Evolutionary conservation across 2,113 vertebrate genomes (phyloP).

Genomic region (Ochotona curzoniae): DNA sequence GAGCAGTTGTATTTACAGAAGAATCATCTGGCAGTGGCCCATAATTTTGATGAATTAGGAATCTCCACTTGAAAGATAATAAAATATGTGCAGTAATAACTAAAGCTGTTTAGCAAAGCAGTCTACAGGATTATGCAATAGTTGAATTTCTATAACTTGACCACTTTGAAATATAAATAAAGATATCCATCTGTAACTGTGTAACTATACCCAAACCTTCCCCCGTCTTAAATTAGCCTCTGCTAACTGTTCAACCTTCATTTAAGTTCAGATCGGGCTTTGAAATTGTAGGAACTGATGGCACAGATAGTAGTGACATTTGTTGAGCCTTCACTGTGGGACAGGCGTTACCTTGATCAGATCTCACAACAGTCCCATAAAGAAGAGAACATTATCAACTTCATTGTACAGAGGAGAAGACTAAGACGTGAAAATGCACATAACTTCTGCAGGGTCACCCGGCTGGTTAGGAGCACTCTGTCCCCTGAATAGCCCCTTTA

Average conservation of each 20-base stretch:
- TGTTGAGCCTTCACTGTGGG: neutral
- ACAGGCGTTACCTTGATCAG: neutral
- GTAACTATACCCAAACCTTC: neutral
- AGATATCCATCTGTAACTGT: conserved; percentile 23
- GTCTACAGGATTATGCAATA: conserved; percentile 50
- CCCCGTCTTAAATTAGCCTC: neutral
- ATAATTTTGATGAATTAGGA: conserved; percentile 78
- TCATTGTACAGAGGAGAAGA: neutral
- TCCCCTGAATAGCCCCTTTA: neutral
- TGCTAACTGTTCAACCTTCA: neutral
- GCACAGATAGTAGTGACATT: neutral
- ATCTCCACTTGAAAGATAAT: conserved; percentile 72
- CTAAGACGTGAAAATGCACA: neutral
- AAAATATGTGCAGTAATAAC: conserved; percentile 70
- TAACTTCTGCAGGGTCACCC: neutral
- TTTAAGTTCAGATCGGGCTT: conserved; percentile 13
- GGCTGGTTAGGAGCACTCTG: neutral
- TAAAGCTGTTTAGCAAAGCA: conserved; percentile 45
- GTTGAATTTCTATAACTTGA: conserved; percentile 14
- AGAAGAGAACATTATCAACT: neutral
- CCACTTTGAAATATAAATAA: conserved; percentile 63
- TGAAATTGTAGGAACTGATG: neutral
- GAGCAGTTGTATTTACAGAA: conserved; percentile 74
- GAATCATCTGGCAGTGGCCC: conserved; percentile 72
- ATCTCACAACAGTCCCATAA: neutral